Percentiles rank a stretch among this genome's conserved stretches.
Evolutionary conservation across 2,888 invertebrate genomes (phyloP).

Genomic region (Beris chalybata): DNA sequence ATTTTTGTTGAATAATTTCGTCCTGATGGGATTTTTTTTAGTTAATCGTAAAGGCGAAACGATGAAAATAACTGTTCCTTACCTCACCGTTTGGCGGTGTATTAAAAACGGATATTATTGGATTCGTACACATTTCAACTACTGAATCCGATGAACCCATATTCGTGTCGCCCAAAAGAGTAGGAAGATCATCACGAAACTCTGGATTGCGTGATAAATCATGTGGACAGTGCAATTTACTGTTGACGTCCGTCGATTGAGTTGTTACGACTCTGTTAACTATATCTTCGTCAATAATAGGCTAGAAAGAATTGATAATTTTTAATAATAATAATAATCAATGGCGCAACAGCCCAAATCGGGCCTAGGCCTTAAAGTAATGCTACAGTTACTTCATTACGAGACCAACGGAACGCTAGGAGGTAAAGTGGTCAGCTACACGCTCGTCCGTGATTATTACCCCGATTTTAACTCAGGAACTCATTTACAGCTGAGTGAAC

Average conservation of each 20-base stretch:
- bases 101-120: slow-evolving; percentile 47
- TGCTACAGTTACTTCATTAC: no score
- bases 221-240: slow-evolving; percentile 64
- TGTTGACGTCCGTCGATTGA: slow-evolving; percentile 57
- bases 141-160: not conserved
- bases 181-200: slow-evolving; percentile 62
- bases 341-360: no score
- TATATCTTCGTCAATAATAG: slow-evolving; percentile 57
- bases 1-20: slow-evolving; percentile 22
- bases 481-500: no score
- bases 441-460: no score
- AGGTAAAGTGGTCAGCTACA: no score
- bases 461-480: no score
- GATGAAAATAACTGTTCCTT: slow-evolving; percentile 10
- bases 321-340: no score
- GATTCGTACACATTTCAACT: slow-evolving; percentile 35
- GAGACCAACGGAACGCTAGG: no score
- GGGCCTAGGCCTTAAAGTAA: no score
- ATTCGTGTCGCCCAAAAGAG: slow-evolving; percentile 50
- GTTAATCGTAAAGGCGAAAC: not conserved
- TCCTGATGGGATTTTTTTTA: slow-evolving; percentile 38
- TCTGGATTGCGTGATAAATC: slow-evolving; percentile 62
- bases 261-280: slow-evolving; percentile 42
- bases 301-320: slow-evolving; percentile 50
- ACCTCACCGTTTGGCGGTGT: slow-evolving; percentile 45